These are phyloP conservation scores for Myiozetetes cayanensis DNA, from an alignment of 2,113 vertebrate genomes.

Conservation along the genomic window DNA sequence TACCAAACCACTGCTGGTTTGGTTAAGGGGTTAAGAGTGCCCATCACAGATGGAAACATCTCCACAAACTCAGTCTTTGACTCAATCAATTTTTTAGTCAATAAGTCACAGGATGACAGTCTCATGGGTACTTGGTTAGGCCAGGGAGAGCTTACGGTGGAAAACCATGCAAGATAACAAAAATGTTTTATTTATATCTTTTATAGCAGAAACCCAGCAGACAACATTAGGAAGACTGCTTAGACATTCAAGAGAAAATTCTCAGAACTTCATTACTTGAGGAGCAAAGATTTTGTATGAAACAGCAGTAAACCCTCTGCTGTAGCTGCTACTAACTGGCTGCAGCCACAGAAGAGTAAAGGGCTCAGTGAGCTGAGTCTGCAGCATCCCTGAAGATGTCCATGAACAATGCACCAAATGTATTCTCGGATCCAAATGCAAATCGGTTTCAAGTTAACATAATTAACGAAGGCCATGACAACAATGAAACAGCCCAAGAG, in stretches of 20 bases:
- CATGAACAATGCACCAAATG: slow-evolving; percentile 71
- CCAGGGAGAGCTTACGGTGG: not conserved
- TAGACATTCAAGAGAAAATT: slow-evolving; percentile 4
- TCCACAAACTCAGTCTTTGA: not conserved
- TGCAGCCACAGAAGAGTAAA: not conserved
- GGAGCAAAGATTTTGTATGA: not conserved
- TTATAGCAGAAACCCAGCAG: slow-evolving; percentile 11
- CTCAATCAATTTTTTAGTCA: not conserved
- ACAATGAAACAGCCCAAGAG: slow-evolving; percentile 47
- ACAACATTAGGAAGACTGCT: slow-evolving; percentile 38
- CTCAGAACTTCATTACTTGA: slow-evolving; percentile 2
- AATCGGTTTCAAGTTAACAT: slow-evolving; percentile 80
- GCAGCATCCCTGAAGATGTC: slow-evolving; percentile 67
- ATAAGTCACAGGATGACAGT: not conserved
- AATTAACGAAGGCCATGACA: slow-evolving; percentile 70
- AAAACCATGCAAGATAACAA: not conserved
- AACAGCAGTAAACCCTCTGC: not conserved
- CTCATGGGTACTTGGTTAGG: not conserved
- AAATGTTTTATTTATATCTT: slow-evolving; percentile 40
- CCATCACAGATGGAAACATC: not conserved
- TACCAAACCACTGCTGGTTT: not conserved
- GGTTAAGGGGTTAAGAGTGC: not conserved
- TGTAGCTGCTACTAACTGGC: not conserved
- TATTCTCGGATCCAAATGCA: slow-evolving; percentile 71
- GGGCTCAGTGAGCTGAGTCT: not conserved